Evolutionary conservation across 2,113 vertebrate genomes (phyloP).

Genomic region (Prinia subflava): DNA sequence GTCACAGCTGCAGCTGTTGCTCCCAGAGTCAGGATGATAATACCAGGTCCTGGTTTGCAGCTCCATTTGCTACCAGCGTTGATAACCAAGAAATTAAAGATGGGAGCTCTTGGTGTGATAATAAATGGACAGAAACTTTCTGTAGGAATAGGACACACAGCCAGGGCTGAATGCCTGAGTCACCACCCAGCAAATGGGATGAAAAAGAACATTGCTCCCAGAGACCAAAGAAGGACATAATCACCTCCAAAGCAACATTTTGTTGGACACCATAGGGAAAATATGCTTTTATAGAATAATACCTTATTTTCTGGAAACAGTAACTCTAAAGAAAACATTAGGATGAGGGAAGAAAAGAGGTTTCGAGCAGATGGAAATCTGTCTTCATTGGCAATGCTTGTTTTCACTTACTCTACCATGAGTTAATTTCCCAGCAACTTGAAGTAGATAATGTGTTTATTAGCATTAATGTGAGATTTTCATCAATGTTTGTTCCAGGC

Average conservation of each 20-base stretch:
- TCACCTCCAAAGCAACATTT: neutral
- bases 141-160: neutral
- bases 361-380: neutral
- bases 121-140: neutral
- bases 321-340: neutral
- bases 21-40: neutral
- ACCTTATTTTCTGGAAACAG: neutral
- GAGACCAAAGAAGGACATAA: neutral
- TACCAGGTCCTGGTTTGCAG: neutral
- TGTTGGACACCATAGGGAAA: neutral
- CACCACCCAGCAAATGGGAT: neutral
- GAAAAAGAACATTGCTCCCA: neutral
- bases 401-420: conserved; percentile 6
- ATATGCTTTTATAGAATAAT: neutral
- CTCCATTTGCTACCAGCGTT: neutral
- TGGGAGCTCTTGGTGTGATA: neutral
- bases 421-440: conserved; percentile 14
- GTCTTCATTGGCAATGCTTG: neutral
- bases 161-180: neutral
- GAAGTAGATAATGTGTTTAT: conserved; percentile 19
- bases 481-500: neutral
- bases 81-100: neutral
- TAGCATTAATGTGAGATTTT: neutral
- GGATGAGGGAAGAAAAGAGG: neutral
- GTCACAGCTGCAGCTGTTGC: neutral